Conservation (phyloP, 1,140 invertebrate species). For the Prorops nasuta region DNA sequence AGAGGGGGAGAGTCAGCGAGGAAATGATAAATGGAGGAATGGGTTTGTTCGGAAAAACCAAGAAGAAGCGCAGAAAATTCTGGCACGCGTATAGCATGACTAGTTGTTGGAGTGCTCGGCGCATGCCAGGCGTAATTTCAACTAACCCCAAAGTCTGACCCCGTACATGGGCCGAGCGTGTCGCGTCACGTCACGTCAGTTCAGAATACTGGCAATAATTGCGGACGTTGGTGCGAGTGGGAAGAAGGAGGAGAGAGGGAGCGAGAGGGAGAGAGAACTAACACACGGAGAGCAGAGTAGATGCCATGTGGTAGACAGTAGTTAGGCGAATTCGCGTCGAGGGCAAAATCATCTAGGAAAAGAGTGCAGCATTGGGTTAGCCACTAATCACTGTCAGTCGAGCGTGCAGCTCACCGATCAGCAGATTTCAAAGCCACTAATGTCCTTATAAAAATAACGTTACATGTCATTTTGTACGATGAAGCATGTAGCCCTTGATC, state of each 20-base stretch:
- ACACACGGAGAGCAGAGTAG: constrained; percentile 15
- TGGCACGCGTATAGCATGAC: constrained; percentile 31
- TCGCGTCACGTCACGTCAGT: constrained; percentile 34
- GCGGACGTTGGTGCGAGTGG: constrained; percentile 8
- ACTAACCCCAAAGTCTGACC: constrained; percentile 35
- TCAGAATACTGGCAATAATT: constrained; percentile 34
- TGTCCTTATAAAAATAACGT: no score
- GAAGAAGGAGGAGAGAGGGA: constrained; percentile 7
- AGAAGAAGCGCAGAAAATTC: constrained; percentile 12
- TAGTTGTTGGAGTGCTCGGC: constrained; percentile 18
- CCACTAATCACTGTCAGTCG: no score
- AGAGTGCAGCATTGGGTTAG: no score
- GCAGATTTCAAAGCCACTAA: no score
- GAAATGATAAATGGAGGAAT: no score
- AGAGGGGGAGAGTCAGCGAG: no score
- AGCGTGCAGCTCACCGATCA: no score
- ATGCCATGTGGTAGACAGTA: constrained; percentile 33
- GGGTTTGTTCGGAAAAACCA: no score
- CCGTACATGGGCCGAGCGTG: constrained; percentile 26
- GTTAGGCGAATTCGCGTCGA: no score
- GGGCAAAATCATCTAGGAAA: no score
- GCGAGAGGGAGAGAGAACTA: constrained; percentile 6
- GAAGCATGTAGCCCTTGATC: no score
- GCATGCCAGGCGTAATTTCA: constrained; percentile 31
- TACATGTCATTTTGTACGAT: no score